Base-by-base conservation (phyloP, 2,888 invertebrate genomes). In the Resseliella maxima region DNA sequence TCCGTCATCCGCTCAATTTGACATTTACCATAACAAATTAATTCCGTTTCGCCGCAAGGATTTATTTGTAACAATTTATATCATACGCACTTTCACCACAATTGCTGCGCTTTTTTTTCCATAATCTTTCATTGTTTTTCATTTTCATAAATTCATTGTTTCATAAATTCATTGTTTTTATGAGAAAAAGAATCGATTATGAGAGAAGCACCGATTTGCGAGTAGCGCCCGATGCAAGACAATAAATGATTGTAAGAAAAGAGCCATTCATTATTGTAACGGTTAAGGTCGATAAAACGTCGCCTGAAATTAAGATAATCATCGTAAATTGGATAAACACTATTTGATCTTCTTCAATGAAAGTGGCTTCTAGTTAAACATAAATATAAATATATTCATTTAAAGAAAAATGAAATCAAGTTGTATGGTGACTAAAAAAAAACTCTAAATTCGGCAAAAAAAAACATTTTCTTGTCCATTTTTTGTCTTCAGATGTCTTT, bases 261-360 rank as follows among this genome's bases (percentile, higher is more conserved):
- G n/a, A n/a, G n/a, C 24, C 27, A 24, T 27, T 59, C 24, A 59
- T 24, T 59, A 59, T 72, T 72, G 31, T 35, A 72, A 72, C 72
- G 72, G 72, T 72, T 72, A 72, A 31, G 1, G 72, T 1, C 72
- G 12, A 24, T 31, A 72, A 72, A 72, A 15, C 31, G 27, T 31
- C 31, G 31, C 72, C 72, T 15, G 31, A 72, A 72, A 72, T 72
- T 15, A 72, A 72, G 72, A 72, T 72, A 72, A 72, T 72, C 72
- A 72, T n/a, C 35, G 31, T 15, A 72, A 31, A 72, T 72, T 72
- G 72, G 72, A 72, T 72, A 72, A 72, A 31, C 72, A 18, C 72
- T 59, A 2, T 15, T 72, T 72, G 15, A 72, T 31, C 72, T 72
- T 72, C 31, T 72, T 50, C 12, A 50, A 15, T 41, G 15, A 50